Base-by-base conservation (phyloP, 2,113 vertebrate species). In the Scophthalmus maximus region DNA sequence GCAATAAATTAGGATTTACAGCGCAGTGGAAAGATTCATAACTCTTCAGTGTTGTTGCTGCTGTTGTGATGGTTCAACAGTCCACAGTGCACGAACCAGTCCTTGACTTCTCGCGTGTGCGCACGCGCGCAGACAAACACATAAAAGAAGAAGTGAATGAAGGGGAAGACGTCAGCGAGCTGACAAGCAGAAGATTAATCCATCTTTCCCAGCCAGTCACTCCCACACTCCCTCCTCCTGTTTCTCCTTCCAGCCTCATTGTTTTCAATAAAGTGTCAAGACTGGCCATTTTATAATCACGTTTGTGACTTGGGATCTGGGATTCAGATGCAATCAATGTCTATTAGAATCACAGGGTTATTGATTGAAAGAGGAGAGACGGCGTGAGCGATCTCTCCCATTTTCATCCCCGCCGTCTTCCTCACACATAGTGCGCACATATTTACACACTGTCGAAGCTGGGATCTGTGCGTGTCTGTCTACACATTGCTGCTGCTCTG, bases 191-290 rank as follows among this genome's bases (percentile, higher is more conserved):
- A 88, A 90, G 93, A 93, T 90, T 72, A 91, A 93, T 93, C 86
- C 90, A 85, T 91, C 89, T 77, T 76, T 81, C 61, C 77, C 62
- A 71, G 60, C 66, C 89, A 78, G 68, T 79, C 73, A 76, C 83
- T 83, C 80, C 77, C 81, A 53, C 81, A 53, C 77, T 85, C 84
- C 81, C 81, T 72, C 81, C 72, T 77, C 76, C 80, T 25, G 29
- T 52, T 81, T 84, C 78, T 90, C 71, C 61, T 82, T 81, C 85
- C 87, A 85, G 91, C 82, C 91, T 92, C 92, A 94, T 92, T 92
- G 92, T 93, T 93, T 94, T 94, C 94, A 94, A 94, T 93, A 94
- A 93, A 94, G 88, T 94, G 92, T 93, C 93, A 93, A 78, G 78
- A 85, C 88, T 71, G 79, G 82, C 89, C 89, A 91, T 93, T 90